phyloP scores from a whole-genome alignment of 2,797 vertebrate species.

The Octomys mimax region DNA sequence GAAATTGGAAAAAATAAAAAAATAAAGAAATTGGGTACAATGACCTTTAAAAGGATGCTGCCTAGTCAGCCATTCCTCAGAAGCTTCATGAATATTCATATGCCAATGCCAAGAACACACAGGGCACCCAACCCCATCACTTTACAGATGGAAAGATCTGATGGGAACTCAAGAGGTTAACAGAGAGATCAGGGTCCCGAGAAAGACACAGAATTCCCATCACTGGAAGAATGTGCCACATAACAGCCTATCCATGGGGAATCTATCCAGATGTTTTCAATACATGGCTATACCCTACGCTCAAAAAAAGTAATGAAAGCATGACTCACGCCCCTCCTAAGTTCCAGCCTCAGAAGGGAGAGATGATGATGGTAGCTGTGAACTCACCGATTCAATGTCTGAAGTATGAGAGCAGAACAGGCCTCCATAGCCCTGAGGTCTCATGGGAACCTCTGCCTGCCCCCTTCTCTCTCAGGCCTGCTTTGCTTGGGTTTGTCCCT shows the following conservation, averaged over 20 bases:
- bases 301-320: background rate
- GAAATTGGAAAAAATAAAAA: constrained; percentile 22
- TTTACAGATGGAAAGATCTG: background rate
- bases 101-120: background rate
- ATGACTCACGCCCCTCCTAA: too few relatives aligned
- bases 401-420: background rate
- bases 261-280: background rate
- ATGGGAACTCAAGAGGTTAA: background rate
- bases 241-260: background rate
- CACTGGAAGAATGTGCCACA: background rate
- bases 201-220: background rate
- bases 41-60: constrained; percentile 23
- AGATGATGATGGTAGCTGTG: accelerated
- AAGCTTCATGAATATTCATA: background rate
- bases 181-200: background rate
- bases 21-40: background rate
- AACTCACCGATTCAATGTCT: background rate
- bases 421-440: background rate
- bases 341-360: background rate
- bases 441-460: background rate
- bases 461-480: background rate
- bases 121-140: background rate
- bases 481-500: background rate
- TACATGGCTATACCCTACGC: background rate
- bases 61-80: background rate